Evolutionary conservation across 1,140 invertebrate genomes (phyloP), one percentile per base, ranked within the genome.

Genomic region (Bicyclus anynana): DNA sequence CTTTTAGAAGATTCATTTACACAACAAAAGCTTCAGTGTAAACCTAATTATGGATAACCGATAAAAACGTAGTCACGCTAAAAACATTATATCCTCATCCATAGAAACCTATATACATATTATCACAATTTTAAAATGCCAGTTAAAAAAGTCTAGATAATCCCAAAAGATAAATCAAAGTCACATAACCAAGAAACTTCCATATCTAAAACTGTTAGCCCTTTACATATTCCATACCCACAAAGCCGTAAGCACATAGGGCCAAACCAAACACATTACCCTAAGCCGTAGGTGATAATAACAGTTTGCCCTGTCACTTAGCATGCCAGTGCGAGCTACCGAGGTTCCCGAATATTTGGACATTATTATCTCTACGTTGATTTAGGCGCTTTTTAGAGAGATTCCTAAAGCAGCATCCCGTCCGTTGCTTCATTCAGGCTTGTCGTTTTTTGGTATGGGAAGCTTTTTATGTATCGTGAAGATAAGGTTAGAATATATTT

Each of bases 361-460:
- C 67, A 72, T 74, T 74, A 74, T 77, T 77, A 77, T 77, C 74
- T 74, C 51, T 58, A 68, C 65, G 69, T 71, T 71, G 74, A 74
- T 70, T 72, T 77, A 77, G 72, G 72, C 65, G 48, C 26, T 58
- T 33, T 53, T 35, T 47, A 60, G 37, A 40, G 17, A 56, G 55
- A 51, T 40, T 52, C 48, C 47, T 54, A 38, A 46, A 20, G 35
- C 35, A 23, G 12, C 44, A 50, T 26, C 37, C 20, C 21, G 38
- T 37, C 42, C 42, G 21, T 56, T 56, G 48, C 47, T 17, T 17
- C 20, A 40, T 62, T 40, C 37, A 35, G 38, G n/a, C 1, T 44
- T 44, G 5, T 44, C 17, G 18, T 44, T 44, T 44, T 44, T 44
- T 18, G 40, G 17, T 9, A 20, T 18, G 40, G 17, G 40, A 44